Base-by-base conservation (phyloP, 2,797 vertebrate genomes). In the Euthynnus affinis region DNA sequence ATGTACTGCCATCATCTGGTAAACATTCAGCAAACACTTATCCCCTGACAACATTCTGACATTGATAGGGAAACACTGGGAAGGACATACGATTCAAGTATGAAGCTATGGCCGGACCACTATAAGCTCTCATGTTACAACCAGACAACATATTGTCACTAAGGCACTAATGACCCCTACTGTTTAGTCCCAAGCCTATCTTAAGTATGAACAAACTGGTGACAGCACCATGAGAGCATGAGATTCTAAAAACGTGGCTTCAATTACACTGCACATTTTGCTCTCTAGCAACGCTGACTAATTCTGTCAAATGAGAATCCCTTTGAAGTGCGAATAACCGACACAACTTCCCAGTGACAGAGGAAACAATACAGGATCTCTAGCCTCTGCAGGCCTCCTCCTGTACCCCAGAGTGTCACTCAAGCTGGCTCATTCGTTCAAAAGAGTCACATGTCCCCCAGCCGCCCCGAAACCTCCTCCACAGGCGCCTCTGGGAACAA, bases 401-500 rank as follows among this genome's bases (percentile, higher is more conserved):
- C 71, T 51, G 80, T 46, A 74, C 64, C 87, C 71, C 46, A 55
- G 77, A 74, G 76, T 83, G 88, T 89, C 89, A 83, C 78, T 88
- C 74, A 52, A 84, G 64, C 78, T 48, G 46, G 59, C 75, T 83
- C 85, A 78, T 76, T 90, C 27, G 61, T 63, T 87, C 85, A 82
- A 65, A 71, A 17, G 76, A 85, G 87, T 94, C 94, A 94, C 94
- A 91, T 93, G 91, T 81, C 84, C 85, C 68, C 71, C 69, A 61
- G 85, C 73, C 79, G 66, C 78, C 85, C 61, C 1, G 89, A 85
- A 88, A 86, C 91, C 91, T 93, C 92, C 90, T 94, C 89, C 89
- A 81, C 88, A 91, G 94, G 92, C 94, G 90, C 92, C 93, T 92
- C 56, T 0, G 60, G 83, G 90, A 93, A 95, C 94, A 95, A 96